These are phyloP conservation scores for Gymnocheta viridis DNA, from an alignment of 2,888 invertebrate species.

Conservation along the genomic window DNA sequence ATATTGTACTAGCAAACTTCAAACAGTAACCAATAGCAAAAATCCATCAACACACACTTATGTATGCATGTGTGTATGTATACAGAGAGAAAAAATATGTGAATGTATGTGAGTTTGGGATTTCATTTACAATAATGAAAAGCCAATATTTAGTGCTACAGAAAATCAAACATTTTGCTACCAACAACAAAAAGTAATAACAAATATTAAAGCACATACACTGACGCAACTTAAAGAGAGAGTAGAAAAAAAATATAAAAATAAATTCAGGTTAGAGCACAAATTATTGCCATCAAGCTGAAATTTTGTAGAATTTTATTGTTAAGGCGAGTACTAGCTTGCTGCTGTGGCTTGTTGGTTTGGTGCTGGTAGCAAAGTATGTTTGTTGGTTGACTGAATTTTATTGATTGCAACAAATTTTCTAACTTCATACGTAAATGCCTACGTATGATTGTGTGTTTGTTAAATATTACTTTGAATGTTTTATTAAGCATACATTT, in stretches of 20 bases:
- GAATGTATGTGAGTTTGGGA: constrained; percentile 46
- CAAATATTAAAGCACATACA: constrained; percentile 16
- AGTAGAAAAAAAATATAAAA: not conserved
- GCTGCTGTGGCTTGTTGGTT: not conserved
- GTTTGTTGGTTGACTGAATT: constrained; percentile 47
- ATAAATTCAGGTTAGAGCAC: not conserved
- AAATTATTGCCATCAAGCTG: constrained; percentile 32
- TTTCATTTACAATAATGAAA: constrained; percentile 72
- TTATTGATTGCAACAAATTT: constrained; percentile 56
- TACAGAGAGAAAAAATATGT: not conserved
- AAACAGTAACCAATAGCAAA: constrained; percentile 65
- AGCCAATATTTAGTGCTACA: constrained; percentile 71
- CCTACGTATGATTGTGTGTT: not conserved
- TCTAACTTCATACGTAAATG: not conserved
- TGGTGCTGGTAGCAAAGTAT: not conserved
- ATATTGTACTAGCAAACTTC: constrained; percentile 39
- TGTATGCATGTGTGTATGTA: not conserved
- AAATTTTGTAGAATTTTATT: constrained; percentile 25
- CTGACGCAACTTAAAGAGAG: not conserved
- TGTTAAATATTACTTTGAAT: constrained; percentile 19
- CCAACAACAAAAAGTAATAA: constrained; percentile 23
- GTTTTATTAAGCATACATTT: constrained; percentile 30
- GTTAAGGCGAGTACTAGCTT: not conserved
- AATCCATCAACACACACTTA: constrained; percentile 34
- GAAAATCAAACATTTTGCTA: constrained; percentile 65